phyloP scores from a whole-genome alignment of 1,140 invertebrate species.

The Danaus melanippus region DNA sequence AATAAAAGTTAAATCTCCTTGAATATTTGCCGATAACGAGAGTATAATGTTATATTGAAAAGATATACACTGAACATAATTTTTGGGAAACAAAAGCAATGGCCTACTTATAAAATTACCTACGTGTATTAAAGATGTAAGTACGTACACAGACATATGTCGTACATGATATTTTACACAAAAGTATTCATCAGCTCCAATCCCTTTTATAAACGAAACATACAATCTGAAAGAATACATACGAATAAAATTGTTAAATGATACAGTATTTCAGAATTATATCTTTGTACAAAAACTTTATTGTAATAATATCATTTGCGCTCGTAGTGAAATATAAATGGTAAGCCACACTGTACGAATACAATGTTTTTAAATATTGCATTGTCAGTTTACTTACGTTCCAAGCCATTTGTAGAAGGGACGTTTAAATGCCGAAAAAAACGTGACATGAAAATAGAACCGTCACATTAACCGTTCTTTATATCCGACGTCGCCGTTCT shows the following conservation, averaged over 20 bases:
- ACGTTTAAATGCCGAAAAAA: slow-evolving; percentile 56
- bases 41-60: no score
- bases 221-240: slow-evolving; percentile 1
- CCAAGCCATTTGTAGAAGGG: slow-evolving; percentile 45
- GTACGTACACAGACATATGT: no score
- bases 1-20: slow-evolving; percentile 39
- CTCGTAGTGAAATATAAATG: no score
- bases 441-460: slow-evolving; percentile 61
- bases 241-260: neutral
- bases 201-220: neutral
- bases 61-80: no score
- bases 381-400: slow-evolving; percentile 47
- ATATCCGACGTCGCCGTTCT: slow-evolving; percentile 39
- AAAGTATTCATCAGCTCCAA: no score
- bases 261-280: neutral
- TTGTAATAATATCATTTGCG: neutral
- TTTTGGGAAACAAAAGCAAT: no score
- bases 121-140: no score
- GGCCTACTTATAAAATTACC: no score
- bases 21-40: neutral
- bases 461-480: slow-evolving; percentile 55
- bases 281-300: slow-evolving; percentile 3
- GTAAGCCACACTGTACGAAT: neutral
- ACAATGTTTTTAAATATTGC: slow-evolving; percentile 8
- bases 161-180: no score